Percentiles rank a stretch among this genome's conserved stretches.
Conservation (phyloP, 1,140 invertebrate genomes). For the Drosophila sucinea region DNA sequence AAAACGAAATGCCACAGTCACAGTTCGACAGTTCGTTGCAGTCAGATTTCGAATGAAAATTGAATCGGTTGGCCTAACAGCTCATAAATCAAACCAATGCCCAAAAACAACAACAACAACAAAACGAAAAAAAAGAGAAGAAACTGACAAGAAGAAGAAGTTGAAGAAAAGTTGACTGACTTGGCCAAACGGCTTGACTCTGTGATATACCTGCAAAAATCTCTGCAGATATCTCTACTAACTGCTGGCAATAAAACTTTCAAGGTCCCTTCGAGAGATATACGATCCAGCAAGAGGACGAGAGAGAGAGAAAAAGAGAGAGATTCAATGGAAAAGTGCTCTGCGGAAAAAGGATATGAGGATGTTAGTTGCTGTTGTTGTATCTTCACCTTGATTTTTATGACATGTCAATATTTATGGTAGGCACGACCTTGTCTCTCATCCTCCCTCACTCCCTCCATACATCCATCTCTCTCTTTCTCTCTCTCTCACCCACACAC, state of each 20-base stretch:
- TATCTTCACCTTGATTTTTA: slow-evolving; percentile 74
- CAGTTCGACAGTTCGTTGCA: slow-evolving; percentile 34
- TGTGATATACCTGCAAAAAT: slow-evolving; percentile 37
- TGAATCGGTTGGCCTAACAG: slow-evolving; percentile 53
- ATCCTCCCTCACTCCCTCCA: background rate
- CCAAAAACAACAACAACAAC: background rate
- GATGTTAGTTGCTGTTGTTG: slow-evolving; percentile 19
- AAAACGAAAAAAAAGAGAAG: background rate
- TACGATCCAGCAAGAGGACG: background rate
- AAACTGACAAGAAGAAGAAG: background rate
- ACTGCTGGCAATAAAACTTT: slow-evolving; percentile 54
- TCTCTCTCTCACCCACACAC: slow-evolving; percentile 24
- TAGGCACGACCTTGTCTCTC: slow-evolving; percentile 71
- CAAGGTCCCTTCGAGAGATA: slow-evolving; percentile 42
- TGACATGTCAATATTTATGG: slow-evolving; percentile 80
- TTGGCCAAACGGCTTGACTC: slow-evolving; percentile 66
- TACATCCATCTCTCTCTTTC: slow-evolving; percentile 1
- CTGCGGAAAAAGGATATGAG: slow-evolving; percentile 72
- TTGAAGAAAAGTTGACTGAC: slow-evolving; percentile 67
- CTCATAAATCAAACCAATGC: slow-evolving; percentile 64
- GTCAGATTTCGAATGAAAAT: slow-evolving; percentile 73
- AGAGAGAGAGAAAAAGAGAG: no score
- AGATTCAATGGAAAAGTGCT: slow-evolving; percentile 72
- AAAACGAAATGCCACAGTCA: slow-evolving; percentile 40
- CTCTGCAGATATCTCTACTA: slow-evolving; percentile 8